Evolutionary conservation across 2,797 vertebrate species (phyloP), one percentile per base, ranked within the genome.

Genomic region (Eulemur mongoz): DNA sequence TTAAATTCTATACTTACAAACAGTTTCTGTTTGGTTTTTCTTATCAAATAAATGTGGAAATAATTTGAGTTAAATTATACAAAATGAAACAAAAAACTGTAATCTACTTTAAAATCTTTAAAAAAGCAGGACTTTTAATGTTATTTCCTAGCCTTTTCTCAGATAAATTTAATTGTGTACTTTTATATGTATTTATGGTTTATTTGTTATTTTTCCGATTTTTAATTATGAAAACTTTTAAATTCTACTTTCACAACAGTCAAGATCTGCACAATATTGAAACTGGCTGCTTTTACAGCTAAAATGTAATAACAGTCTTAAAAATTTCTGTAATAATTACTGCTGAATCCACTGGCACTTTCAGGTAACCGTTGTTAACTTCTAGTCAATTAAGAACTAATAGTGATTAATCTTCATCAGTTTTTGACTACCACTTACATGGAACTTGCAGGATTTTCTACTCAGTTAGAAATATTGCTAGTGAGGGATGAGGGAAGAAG

Each of bases 21-120:
- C 12, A 85, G 14, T 57, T 91, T 23, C 75, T 91, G 11, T 38
- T 81, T 54, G 50, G 3, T 63, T 91, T 94, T 88, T 84, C n/a
- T 85, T 89, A 75, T 38, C 14, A 91, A 69, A 57, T 83, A 91
- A 91, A 91, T 82, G 15, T 43, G 72, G 35, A 87, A 92, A 82
- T 79, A 70, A 75, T 61, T 67, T 73, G 38, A 63, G 12, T 67
- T 65, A 97, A 94, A 85, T 90, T 75, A 63, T 22, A 85, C 4
- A 79, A 96, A 89, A 88, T 65, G n/a, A 89, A 94, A 80, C 5
- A 80, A 91, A 95, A 40, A n/a, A 86, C 1, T 79, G 1, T 73
- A 17, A 80, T 80, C 86, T 93, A 86, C 78, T 94, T 83, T 50
- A 85, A 59, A 88, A 90, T 65, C 15, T 12, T 69, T 90, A 52